A percentile compares a stretch with the other conserved stretches of the same genome.
Evolutionary conservation across 1,140 invertebrate species (phyloP).

Genomic region (Chelonus insularis): DNA sequence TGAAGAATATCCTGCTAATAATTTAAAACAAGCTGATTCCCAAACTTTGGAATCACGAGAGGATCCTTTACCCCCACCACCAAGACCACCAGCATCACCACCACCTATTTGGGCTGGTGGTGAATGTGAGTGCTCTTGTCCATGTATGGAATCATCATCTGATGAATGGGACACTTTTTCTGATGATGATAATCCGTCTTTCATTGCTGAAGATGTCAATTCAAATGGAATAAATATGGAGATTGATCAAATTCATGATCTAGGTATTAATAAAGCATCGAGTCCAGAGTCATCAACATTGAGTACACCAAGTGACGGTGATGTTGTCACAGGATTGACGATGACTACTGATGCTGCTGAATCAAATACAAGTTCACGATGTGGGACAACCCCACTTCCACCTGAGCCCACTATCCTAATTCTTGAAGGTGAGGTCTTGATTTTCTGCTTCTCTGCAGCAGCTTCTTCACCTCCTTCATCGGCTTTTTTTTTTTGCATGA

Average conservation of each 20-base stretch:
- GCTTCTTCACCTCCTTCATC: slow-evolving; percentile 1
- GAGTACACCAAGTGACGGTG: slow-evolving; percentile 26
- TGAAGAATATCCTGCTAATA: background rate
- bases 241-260: too few relatives aligned
- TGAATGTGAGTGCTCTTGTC: slow-evolving; percentile 77
- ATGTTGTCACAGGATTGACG: too few relatives aligned
- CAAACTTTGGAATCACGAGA: background rate
- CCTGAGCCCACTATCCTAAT: slow-evolving; percentile 73
- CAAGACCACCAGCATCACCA: slow-evolving; percentile 45
- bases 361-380: slow-evolving; percentile 50
- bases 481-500: slow-evolving; percentile 18
- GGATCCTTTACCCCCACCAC: slow-evolving; percentile 37
- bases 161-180: slow-evolving; percentile 53
- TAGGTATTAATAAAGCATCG: slow-evolving; percentile 23
- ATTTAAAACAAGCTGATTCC: background rate
- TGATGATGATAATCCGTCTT: slow-evolving; percentile 34
- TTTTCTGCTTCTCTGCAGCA: background rate
- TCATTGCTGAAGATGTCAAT: slow-evolving; percentile 18
- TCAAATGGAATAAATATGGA: slow-evolving; percentile 2
- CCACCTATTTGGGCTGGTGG: slow-evolving; percentile 61
- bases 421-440: slow-evolving; percentile 70
- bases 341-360: slow-evolving; percentile 27
- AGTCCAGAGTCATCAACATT: slow-evolving; percentile 5
- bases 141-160: slow-evolving; percentile 60
- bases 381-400: slow-evolving; percentile 64